Conservation (phyloP, 2,888 invertebrate species). For the Phyllotreta cruciferae region DNA sequence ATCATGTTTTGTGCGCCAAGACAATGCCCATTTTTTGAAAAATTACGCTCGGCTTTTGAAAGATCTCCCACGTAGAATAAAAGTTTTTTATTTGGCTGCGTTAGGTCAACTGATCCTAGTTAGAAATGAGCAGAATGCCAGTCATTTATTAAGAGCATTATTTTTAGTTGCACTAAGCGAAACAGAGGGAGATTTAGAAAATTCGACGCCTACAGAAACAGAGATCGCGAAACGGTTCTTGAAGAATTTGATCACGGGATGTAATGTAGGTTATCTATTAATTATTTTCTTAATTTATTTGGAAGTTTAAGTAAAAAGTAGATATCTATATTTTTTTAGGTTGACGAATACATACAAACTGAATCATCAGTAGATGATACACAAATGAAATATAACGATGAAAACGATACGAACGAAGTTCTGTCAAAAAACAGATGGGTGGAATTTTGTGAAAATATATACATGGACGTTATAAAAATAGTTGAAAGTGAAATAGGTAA, state of each 20-base stretch:
- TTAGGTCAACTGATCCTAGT: slow-evolving; percentile 11
- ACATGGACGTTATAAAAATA: too few species aligned
- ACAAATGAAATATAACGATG: too few species aligned
- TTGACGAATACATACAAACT: too few species aligned
- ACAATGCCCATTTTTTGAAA: slow-evolving; percentile 19
- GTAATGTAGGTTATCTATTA: too few species aligned
- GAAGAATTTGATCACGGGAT: neutral
- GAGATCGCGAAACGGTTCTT: neutral
- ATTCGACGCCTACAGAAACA: neutral
- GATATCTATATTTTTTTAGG: too few species aligned
- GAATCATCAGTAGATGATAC: too few species aligned
- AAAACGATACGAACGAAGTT: too few species aligned
- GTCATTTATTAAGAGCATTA: slow-evolving; percentile 1
- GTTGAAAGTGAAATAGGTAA: too few species aligned
- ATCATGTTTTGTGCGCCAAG: slow-evolving; percentile 13
- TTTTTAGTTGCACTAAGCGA: slow-evolving; percentile 12
- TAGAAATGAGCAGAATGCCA: neutral
- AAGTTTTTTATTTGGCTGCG: slow-evolving; percentile 3
- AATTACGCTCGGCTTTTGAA: slow-evolving; percentile 13
- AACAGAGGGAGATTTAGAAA: slow-evolving; percentile 8
- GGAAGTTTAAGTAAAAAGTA: too few species aligned
- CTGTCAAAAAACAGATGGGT: too few species aligned
- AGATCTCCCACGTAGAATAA: neutral
- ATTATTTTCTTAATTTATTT: too few species aligned
- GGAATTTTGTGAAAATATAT: too few species aligned